Evolutionary conservation across 2,888 invertebrate species (phyloP).

Genomic region (Drosophila histrio): DNA sequence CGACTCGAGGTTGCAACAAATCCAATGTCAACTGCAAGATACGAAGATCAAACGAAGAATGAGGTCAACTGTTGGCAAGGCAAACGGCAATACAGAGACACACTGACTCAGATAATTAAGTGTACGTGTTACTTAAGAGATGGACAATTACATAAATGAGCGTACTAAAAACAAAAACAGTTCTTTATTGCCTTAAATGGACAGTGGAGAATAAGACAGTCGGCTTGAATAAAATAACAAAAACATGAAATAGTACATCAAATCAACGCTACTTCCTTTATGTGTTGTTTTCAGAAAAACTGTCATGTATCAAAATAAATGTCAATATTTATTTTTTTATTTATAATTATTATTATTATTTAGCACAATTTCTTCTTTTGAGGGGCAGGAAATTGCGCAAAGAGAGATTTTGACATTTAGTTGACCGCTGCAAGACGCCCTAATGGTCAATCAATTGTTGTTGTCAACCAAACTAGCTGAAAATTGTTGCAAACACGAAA

Average conservation of each 20-base stretch:
- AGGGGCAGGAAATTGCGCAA: neutral
- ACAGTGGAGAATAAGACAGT: too few relatives aligned
- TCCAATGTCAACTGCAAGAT: neutral
- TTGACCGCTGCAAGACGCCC: slow-evolving; percentile 17
- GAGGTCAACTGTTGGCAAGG: neutral
- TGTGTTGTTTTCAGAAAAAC: neutral
- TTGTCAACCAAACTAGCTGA: neutral
- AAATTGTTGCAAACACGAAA: slow-evolving; percentile 30
- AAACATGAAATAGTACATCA: too few relatives aligned
- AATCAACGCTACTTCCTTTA: too few relatives aligned
- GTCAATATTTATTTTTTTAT: too few relatives aligned
- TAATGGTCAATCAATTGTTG: slow-evolving; percentile 33
- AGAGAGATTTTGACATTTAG: slow-evolving; percentile 6
- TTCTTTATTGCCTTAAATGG: neutral
- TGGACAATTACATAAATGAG: neutral
- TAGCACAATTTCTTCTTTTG: neutral
- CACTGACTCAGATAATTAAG: neutral
- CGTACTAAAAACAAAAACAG: neutral
- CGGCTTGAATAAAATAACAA: too few relatives aligned
- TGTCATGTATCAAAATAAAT: neutral
- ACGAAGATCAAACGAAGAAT: neutral
- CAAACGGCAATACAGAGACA: neutral
- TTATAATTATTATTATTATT: too few relatives aligned
- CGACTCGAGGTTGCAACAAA: neutral
- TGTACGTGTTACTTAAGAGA: neutral